Evolutionary conservation across 2,113 vertebrate genomes (phyloP).

Genomic region (Gambusia holbrooki): DNA sequence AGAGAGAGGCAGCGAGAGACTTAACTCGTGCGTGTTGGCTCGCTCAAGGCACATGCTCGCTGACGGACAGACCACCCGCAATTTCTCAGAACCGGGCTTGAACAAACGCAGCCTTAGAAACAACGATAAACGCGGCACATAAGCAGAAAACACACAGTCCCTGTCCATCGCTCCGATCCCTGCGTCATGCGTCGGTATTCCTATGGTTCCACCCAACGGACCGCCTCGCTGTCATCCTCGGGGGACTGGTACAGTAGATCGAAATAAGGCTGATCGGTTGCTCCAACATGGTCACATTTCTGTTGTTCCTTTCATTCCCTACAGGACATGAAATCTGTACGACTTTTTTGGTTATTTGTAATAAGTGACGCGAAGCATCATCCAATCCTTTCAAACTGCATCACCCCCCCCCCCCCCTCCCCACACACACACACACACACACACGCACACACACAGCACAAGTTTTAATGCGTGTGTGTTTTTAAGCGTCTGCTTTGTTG

Average conservation of each 20-base stretch:
- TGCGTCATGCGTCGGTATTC: conserved; percentile 67
- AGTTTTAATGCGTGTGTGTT: conserved; percentile 21
- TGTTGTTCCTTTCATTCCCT: neutral
- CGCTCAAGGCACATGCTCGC: neutral
- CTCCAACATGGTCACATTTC: neutral
- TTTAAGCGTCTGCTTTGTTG: neutral
- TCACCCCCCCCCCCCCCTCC: neutral
- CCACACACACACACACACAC: neutral
- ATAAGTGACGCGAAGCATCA: conserved; percentile 37
- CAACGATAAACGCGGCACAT: conserved; percentile 1
- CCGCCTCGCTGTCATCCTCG: conserved; percentile 26
- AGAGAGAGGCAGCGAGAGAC: neutral
- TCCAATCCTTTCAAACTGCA: conserved; percentile 22
- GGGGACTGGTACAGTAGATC: conserved; percentile 44
- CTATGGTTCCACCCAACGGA: conserved; percentile 58
- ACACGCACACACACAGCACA: neutral
- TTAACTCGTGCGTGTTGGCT: neutral
- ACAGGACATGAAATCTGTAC: conserved; percentile 9
- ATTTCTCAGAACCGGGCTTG: neutral
- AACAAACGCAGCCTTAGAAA: neutral
- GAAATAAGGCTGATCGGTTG: neutral
- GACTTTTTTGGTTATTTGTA: conserved; percentile 1
- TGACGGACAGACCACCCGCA: conserved; percentile 2
- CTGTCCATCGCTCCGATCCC: conserved; percentile 49
- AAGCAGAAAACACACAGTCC: conserved; percentile 43